Percentiles rank a stretch among this genome's conserved stretches.
Evolutionary conservation across 2,888 invertebrate genomes (phyloP).

Genomic region (Perdita meconis): DNA sequence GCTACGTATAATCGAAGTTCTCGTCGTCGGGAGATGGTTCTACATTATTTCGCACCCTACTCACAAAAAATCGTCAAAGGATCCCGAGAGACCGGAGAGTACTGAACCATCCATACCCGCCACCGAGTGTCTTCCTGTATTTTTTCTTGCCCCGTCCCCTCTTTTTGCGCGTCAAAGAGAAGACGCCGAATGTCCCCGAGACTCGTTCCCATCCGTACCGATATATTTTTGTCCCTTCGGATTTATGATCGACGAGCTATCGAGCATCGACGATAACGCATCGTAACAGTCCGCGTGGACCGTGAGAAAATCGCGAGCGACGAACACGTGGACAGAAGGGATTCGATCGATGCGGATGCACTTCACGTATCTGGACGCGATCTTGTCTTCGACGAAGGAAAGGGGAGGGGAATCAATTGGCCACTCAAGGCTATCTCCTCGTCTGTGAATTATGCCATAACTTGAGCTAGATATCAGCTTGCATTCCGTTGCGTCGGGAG

Average conservation of each 20-base stretch:
- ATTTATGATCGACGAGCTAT: conserved; percentile 72
- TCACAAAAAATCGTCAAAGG: not conserved
- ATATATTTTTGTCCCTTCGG: conserved; percentile 59
- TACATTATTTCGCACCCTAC: not conserved
- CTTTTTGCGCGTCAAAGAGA: conserved; percentile 21
- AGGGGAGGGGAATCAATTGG: not conserved
- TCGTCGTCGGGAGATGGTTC: not conserved
- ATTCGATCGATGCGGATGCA: conserved; percentile 17
- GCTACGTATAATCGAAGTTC: not conserved
- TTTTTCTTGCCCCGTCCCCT: conserved; percentile 15
- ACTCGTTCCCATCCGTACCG: conserved; percentile 61
- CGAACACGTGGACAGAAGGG: conserved; percentile 37
- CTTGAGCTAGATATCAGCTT: too few species aligned
- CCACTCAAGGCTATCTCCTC: not conserved
- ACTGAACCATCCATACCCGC: conserved; percentile 29
- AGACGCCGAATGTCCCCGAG: conserved; percentile 36
- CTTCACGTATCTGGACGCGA: not conserved
- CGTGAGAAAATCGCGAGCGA: conserved; percentile 53
- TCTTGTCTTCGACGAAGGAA: not conserved
- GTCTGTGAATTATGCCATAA: not conserved
- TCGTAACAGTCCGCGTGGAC: conserved; percentile 22
- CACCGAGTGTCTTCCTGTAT: conserved; percentile 36
- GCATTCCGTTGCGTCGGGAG: too few species aligned
- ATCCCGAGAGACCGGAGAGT: not conserved
- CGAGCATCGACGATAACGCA: conserved; percentile 55